Evolutionary conservation across 1,140 invertebrate species (phyloP), one percentile per base, ranked within the genome.

Genomic region (Drosophila sucinea): DNA sequence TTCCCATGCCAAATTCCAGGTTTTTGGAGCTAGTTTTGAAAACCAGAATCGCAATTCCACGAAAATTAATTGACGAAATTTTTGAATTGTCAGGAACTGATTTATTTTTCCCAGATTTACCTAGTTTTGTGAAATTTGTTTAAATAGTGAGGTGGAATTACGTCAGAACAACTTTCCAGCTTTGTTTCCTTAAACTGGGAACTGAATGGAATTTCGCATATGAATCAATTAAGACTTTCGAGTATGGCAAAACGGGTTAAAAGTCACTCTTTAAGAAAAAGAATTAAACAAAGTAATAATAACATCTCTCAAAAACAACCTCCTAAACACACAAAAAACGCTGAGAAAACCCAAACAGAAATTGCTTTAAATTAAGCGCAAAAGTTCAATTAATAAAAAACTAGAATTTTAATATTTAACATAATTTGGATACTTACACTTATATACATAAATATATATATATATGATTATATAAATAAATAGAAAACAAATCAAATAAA

Each of bases 361-460:
- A 78, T 64, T 79, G 75, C 70, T 35, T 78, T 73, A 73, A 73
- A 69, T 89, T 81, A 89, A 89, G 84, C 84, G 80, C 84, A 89
- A 79, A 79, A 87, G 84, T 89, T 89, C 84, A 89, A 89, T 89
- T 89, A 89, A 89, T 89, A 84, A 63, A 89, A 78, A 74, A 51
- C 89, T 89, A 89, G 84, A 84, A 78, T 89, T 89, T 89, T 87
- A 87, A 87, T 71, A 77, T n/a, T 77, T 66, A 79, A 72, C 70
- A 77, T 85, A 81, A 86, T 86, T 73, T 81, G 81, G 76, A 83
- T 70, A 77, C 66, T 84, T 72, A 77, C 56, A 62, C 60, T 40
- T 72, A 77, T 70, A 86, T 84, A 84, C 71, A 74, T 70, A 86
- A 67, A 79, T 69, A 79, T 55, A 61, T 64, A 77, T 41, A 41